Percentiles rank a stretch among this genome's conserved stretches.
Evolutionary conservation across 2,888 invertebrate genomes (phyloP).

Genomic region (Hetaerina titia): DNA sequence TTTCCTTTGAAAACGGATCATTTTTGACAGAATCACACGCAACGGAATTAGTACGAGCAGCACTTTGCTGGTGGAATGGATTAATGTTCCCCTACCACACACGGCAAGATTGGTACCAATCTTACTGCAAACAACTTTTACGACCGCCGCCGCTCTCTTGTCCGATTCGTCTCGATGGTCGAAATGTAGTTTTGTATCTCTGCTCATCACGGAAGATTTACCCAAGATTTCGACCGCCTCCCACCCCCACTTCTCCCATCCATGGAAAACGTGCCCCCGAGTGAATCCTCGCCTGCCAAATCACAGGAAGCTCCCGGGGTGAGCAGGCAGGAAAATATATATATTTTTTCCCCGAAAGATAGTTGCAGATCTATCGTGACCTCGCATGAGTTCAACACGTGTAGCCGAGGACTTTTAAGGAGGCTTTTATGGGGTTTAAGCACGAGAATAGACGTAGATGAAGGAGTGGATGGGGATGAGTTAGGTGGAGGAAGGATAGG

Average conservation of each 20-base stretch:
- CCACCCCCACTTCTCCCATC: not conserved
- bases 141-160: not conserved
- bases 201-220: not conserved
- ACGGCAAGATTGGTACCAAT: not conserved
- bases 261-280: not conserved
- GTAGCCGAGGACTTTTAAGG: not conserved
- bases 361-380: not conserved
- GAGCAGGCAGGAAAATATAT: not conserved
- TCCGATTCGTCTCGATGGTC: not conserved
- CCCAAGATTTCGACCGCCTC: not conserved
- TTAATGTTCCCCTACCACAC: not conserved
- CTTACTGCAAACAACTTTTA: not conserved
- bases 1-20: not conserved
- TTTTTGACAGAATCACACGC: not conserved
- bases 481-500: not conserved
- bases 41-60: constrained; percentile 1
- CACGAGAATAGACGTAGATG: not conserved
- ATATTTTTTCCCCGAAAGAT: no score
- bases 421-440: not conserved
- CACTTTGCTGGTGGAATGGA: not conserved
- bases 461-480: not conserved
- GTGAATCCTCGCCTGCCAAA: not conserved
- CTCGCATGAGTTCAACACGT: not conserved
- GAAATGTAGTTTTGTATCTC: not conserved
- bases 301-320: not conserved